phyloP scores from a whole-genome alignment of 2,888 invertebrate genomes.

The Glaucopsyche alexis region DNA sequence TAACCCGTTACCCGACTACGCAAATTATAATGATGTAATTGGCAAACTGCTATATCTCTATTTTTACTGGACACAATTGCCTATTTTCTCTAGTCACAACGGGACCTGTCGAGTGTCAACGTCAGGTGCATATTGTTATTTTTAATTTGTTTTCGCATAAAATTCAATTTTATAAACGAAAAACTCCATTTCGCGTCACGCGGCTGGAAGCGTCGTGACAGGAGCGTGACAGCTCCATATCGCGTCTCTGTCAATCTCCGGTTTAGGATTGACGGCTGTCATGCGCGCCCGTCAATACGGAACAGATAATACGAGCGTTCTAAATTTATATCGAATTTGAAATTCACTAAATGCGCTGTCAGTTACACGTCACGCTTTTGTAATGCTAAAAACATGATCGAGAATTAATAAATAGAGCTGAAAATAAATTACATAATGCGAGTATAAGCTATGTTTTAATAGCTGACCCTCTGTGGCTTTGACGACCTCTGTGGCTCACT shows the following conservation, averaged over 20 bases:
- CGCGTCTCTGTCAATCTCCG: slow-evolving; percentile 66
- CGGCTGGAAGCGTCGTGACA: slow-evolving; percentile 35
- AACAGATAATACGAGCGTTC: slow-evolving; percentile 33
- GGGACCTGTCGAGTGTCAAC: neutral
- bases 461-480: no score
- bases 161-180: slow-evolving; percentile 33
- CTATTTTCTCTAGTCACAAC: neutral
- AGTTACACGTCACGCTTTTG: slow-evolving; percentile 21
- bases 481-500: no score
- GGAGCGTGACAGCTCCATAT: slow-evolving; percentile 55
- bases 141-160: slow-evolving; percentile 17
- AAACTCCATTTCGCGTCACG: slow-evolving; percentile 43
- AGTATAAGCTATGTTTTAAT: neutral
- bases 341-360: slow-evolving; percentile 41
- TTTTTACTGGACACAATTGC: neutral
- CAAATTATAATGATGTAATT: no score
- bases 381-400: neutral
- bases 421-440: neutral
- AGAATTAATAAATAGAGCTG: neutral
- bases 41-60: no score
- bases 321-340: slow-evolving; percentile 39
- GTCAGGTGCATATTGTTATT: slow-evolving; percentile 12
- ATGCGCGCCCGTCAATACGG: slow-evolving; percentile 57
- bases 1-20: no score
- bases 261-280: slow-evolving; percentile 61